Percentiles rank a stretch among this genome's conserved stretches.
Conservation (phyloP, 1,140 invertebrate genomes). For the Hylaeus anthracinus region DNA sequence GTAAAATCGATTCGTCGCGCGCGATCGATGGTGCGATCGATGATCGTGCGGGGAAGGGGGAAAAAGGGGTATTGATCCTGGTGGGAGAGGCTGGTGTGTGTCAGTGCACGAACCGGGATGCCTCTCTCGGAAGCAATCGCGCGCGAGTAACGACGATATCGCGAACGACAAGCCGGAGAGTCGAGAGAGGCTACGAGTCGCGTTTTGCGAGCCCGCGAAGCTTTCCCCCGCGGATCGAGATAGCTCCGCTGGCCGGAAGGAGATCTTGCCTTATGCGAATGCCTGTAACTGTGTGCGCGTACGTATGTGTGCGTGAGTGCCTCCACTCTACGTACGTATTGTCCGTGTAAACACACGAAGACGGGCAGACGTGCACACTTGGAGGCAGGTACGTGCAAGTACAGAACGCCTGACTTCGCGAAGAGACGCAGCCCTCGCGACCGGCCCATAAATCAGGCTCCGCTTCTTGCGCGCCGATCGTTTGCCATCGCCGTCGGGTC, state of each 20-base stretch:
- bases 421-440: slow-evolving; percentile 69
- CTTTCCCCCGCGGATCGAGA: slow-evolving; percentile 62
- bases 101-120: slow-evolving; percentile 4
- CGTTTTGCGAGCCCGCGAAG: slow-evolving; percentile 34
- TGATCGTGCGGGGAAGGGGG: background rate
- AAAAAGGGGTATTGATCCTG: background rate
- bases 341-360: slow-evolving; percentile 35
- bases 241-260: slow-evolving; percentile 64
- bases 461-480: slow-evolving; percentile 75
- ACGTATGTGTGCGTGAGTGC: slow-evolving; percentile 20
- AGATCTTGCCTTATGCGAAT: slow-evolving; percentile 61
- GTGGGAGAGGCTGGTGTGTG: background rate
- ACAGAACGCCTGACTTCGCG: slow-evolving; percentile 63
- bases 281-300: background rate
- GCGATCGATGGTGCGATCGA: slow-evolving; percentile 47
- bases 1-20: slow-evolving; percentile 44
- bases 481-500: slow-evolving; percentile 76
- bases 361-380: slow-evolving; percentile 17
- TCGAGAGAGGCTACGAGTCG: background rate
- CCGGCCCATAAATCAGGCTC: slow-evolving; percentile 75
- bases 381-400: slow-evolving; percentile 13
- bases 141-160: slow-evolving; percentile 29
- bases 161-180: slow-evolving; percentile 17
- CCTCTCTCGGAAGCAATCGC: slow-evolving; percentile 19
- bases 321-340: slow-evolving; percentile 3